Evolutionary conservation across 2,888 invertebrate species (phyloP), one percentile per base, ranked within the genome.

Genomic region (Dermolepida albohirtum): DNA sequence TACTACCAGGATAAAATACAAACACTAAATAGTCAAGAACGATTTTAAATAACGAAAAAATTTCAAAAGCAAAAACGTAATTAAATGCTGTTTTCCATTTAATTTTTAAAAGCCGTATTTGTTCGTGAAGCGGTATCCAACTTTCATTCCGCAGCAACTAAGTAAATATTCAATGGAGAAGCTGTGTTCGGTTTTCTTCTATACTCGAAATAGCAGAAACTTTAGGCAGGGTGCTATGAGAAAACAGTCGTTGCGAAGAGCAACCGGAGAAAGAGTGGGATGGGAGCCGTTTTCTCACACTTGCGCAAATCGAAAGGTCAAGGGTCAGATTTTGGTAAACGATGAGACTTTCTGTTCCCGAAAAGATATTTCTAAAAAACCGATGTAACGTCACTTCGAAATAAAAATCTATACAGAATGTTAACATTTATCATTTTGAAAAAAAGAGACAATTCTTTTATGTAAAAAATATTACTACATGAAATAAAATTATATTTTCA

Each of bases 131-230:
- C 59, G 59, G 59, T 59, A 43, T 29, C 29, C 59, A 22, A 22
- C 47, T 62, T 47, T 47, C 59, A 8, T 14, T 47, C 59, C 39
- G n/a, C 49, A 62, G 47, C 59, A 47, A 44, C 59, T 47, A 14
- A 62, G 59, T 62, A 62, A 34, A 59, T 59, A 59, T 59, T 62
- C 59, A 34, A 62, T 62, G 59, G 47, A 39, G 47, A 62, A 62
- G 47, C 44, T 62, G 59, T 62, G 59, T 62, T 62, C 59, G 47
- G 59, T 62, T 62, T 62, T 47, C 59, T 47, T 47, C 59, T 49
- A 29, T 34, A 27, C 34, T 62, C 39, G 6, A 47, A 47, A 62
- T 62, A 47, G 49, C 47, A 47, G 34, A 62, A 62, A 47, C 59
- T 47, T 62, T 62, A 47, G 34, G 47, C 11, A n/a, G 59, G 47